Evolutionary conservation across 2,113 vertebrate genomes (phyloP).

Genomic region (Lycocorax pyrrhopterus): DNA sequence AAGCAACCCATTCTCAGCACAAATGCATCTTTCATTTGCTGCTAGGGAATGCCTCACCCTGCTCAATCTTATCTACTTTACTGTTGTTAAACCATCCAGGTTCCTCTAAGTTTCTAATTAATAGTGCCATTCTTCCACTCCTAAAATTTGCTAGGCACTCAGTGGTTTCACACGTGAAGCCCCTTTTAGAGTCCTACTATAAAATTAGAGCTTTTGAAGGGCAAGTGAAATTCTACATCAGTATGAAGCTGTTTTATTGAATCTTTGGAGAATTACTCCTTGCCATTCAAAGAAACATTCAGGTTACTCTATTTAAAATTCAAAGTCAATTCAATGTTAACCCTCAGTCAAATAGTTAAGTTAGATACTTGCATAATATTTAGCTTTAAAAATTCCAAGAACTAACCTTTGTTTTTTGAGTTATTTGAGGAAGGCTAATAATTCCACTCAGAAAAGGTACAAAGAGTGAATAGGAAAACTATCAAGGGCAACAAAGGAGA

Average conservation of each 20-base stretch:
- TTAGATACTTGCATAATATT: neutral
- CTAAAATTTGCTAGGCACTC: neutral
- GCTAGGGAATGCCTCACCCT: neutral
- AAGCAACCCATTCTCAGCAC: neutral
- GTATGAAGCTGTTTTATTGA: neutral
- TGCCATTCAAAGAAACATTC: neutral
- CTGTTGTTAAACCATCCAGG: neutral
- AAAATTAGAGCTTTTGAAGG: neutral
- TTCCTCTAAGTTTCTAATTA: neutral
- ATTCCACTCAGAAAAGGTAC: neutral
- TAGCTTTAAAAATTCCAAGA: neutral
- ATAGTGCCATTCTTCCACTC: neutral
- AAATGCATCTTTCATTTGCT: neutral
- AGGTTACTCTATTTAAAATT: neutral
- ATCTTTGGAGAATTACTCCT: neutral
- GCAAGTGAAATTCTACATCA: neutral
- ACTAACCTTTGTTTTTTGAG: neutral
- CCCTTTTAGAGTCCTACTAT: neutral
- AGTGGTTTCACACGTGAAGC: neutral
- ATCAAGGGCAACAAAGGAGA: neutral
- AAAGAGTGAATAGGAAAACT: neutral
- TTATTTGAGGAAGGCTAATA: neutral
- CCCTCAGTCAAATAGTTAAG: neutral
- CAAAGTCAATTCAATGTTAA: neutral
- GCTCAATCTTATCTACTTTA: neutral